Conservation (phyloP, 35 echinoderm and acorn worm genomes). For the Holothuria glaberrima region DNA sequence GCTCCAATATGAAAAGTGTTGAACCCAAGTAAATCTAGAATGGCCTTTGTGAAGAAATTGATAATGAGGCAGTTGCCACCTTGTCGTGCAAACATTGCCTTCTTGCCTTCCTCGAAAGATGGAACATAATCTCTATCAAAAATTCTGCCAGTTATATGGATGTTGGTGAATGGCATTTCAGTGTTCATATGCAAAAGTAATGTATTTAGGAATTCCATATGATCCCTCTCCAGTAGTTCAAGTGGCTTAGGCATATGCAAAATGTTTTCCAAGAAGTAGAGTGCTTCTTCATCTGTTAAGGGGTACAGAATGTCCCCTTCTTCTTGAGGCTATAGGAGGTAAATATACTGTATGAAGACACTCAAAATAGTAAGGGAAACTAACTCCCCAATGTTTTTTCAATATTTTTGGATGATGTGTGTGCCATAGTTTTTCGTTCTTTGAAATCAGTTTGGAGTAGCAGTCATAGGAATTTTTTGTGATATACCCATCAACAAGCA, state of each 20-base stretch:
- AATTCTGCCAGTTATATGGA: neutral
- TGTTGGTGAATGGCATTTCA: constrained; percentile 4
- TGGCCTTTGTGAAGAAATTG: constrained; percentile 17
- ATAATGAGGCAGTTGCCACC: constrained; percentile 27
- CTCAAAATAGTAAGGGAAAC: no score
- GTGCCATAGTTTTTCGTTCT: no score
- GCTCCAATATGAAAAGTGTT: constrained; percentile 22
- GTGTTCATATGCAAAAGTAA: neutral
- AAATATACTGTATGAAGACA: no score
- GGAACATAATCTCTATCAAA: neutral
- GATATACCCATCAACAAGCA: no score
- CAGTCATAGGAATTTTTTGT: no score
- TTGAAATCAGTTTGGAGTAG: no score
- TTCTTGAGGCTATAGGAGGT: neutral
- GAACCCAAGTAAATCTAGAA: constrained; percentile 22
- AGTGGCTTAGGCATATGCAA: neutral
- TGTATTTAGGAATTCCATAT: neutral
- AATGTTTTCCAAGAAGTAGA: neutral
- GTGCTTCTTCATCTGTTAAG: neutral
- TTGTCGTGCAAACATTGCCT: neutral
- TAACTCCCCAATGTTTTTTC: no score
- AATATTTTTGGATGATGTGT: no score
- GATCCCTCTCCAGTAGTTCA: constrained; percentile 16
- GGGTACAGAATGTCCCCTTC: neutral
- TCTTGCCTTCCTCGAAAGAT: constrained; percentile 17